Conservation (phyloP, 2,888 invertebrate species). For the Limenitis camilla region DNA sequence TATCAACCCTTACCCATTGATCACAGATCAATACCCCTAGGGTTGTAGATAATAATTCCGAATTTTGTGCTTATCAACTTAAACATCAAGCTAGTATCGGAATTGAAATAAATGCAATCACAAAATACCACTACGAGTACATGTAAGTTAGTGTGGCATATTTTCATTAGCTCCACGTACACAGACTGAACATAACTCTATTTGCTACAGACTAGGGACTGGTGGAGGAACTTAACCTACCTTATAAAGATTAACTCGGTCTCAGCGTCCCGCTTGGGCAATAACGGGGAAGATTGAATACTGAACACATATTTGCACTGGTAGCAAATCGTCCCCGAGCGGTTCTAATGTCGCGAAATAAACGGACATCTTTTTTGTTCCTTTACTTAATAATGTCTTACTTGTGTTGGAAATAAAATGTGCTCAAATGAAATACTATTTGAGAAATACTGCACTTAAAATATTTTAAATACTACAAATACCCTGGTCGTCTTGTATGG, state of each 20-base stretch:
- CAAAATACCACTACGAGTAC: neutral
- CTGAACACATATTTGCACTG: constrained; percentile 31
- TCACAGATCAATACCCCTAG: too few relatives aligned
- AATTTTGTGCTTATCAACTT: too few relatives aligned
- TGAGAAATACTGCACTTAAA: neutral
- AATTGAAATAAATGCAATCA: neutral
- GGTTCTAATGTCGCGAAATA: constrained; percentile 25
- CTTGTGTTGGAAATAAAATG: neutral
- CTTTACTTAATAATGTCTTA: constrained; percentile 9
- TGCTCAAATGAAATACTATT: neutral
- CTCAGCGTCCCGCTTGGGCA: constrained; percentile 25
- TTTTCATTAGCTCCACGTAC: constrained; percentile 2
- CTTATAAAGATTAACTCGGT: constrained; percentile 25
- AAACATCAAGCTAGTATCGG: too few relatives aligned
- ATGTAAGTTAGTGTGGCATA: neutral
- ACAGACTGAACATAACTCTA: constrained; percentile 8
- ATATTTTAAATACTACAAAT: too few relatives aligned
- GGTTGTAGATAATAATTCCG: too few relatives aligned
- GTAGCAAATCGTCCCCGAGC: constrained; percentile 29
- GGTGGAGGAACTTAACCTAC: constrained; percentile 19
- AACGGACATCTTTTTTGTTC: constrained; percentile 17
- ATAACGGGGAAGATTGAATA: constrained; percentile 32
- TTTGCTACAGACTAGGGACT: neutral
- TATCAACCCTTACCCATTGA: too few relatives aligned
- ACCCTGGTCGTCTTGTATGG: too few relatives aligned